phyloP scores from a whole-genome alignment of 1,140 invertebrate genomes.

The Lerema accius region DNA sequence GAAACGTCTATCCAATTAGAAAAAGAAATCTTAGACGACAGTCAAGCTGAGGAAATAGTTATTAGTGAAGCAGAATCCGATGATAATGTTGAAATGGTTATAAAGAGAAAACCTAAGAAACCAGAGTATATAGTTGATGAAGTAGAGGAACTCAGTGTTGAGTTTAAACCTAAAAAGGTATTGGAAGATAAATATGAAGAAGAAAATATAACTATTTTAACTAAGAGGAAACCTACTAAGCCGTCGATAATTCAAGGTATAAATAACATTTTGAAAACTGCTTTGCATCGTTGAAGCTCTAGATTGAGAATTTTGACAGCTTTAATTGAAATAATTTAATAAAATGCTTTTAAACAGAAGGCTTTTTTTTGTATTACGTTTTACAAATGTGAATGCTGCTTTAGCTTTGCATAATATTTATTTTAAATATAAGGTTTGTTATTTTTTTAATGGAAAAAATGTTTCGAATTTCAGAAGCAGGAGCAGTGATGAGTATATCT shows the following conservation, averaged over 20 bases:
- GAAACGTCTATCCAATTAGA: slow-evolving; percentile 87
- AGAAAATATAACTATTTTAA: slow-evolving; percentile 85
- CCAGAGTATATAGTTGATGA: slow-evolving; percentile 82
- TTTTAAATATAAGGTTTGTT: background rate
- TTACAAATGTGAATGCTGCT: background rate
- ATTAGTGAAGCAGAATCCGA: slow-evolving; percentile 75
- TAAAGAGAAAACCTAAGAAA: slow-evolving; percentile 80
- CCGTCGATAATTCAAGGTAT: slow-evolving; percentile 87
- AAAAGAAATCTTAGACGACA: slow-evolving; percentile 86
- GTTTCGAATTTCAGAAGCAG: slow-evolving; percentile 60
- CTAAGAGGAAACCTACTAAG: slow-evolving; percentile 84
- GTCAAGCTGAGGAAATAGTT: slow-evolving; percentile 71
- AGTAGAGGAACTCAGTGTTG: slow-evolving; percentile 83
- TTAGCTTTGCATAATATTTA: background rate
- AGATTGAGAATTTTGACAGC: background rate
- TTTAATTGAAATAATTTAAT: background rate
- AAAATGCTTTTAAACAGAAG: slow-evolving; percentile 4
- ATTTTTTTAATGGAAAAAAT: background rate
- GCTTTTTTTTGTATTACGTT: background rate
- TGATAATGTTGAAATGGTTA: slow-evolving; percentile 82
- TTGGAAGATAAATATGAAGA: slow-evolving; percentile 82
- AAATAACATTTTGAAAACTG: slow-evolving; percentile 16
- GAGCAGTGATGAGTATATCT: slow-evolving; percentile 70
- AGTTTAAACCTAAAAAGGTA: slow-evolving; percentile 75
- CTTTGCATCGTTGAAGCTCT: slow-evolving; percentile 9